Base-by-base conservation (phyloP, 2,888 invertebrate genomes). In the Parnassius mnemosyne region DNA sequence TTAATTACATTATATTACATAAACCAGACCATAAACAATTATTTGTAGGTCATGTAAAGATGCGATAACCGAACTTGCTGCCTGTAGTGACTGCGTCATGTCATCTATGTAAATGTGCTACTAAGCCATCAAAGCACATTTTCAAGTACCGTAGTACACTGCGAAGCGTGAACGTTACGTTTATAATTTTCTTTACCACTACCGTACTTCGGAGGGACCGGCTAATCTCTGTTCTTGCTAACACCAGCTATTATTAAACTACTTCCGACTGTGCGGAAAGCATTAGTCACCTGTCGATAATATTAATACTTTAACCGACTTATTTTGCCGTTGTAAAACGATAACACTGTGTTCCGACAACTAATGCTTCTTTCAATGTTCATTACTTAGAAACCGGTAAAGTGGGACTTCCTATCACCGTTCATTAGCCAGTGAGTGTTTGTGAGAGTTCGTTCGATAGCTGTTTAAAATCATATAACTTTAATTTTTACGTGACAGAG, bases 271-370 rank as follows among this genome's bases (percentile, higher is more conserved):
- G 52, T 52, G 58, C 53, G 42, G 34, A 34, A 34, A 34, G 34
- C 5, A 7, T 7, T 34, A 25, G 25, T 11, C 49, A 43, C 11
- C 13, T 49, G 11, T 55, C 42, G 55, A 61, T 56, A 61, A 53
- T 57, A 25, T 25, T 42, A 53, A 56, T 61, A 57, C 57, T 47
- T 57, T 61, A 53, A 49, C 44, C n/a, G 20, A 55, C 42, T 53
- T 25, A 47, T 57, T n/a, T 57, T 20, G 51, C 51, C n/a, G 41
- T 57, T 47, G 46, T 34, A 9, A n/a, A 20, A 57, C 57, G 13
- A 34, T 53, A 46, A 46, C 50, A 60, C 55, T 44, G 3, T 43
- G 25, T 61, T 53, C 61, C 41, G 61, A 61, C 52, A 61, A n/a
- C 49, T n/a, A 10, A 10, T 53, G 47, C 47, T 56, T 57, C 46